These are phyloP conservation scores for Typhlichthys eigenmanni DNA, from an alignment of 2,797 vertebrate genomes.

Conservation along the genomic window DNA sequence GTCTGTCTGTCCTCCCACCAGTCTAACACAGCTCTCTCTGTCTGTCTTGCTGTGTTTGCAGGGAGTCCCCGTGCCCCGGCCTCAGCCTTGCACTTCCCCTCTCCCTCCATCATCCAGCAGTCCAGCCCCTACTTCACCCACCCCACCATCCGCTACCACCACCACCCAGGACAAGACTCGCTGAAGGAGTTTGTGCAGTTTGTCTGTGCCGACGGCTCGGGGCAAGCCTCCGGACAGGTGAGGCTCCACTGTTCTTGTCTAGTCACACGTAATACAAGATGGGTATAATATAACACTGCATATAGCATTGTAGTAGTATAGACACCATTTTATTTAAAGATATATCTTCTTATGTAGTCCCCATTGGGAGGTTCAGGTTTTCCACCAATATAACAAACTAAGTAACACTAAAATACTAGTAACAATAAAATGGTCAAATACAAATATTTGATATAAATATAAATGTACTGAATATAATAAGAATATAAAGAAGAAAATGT, in stretches of 20 bases:
- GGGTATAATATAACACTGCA: neutral
- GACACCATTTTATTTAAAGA: no score
- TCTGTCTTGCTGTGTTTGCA: slow-evolving; percentile 57
- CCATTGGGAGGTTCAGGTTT: no score
- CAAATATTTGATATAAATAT: no score
- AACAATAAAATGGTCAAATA: no score
- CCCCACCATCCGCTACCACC: slow-evolving; percentile 97
- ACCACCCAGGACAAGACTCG: slow-evolving; percentile 90
- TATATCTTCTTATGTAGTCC: no score
- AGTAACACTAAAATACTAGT: no score
- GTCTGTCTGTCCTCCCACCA: slow-evolving; percentile 12
- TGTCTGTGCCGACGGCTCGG: slow-evolving; percentile 92
- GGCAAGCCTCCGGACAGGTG: slow-evolving; percentile 91
- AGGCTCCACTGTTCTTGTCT: slow-evolving; percentile 33
- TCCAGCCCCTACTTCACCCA: slow-evolving; percentile 95
- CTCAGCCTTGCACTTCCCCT: slow-evolving; percentile 93
- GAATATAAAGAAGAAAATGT: no score
- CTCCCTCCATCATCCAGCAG: slow-evolving; percentile 96
- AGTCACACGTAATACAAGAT: neutral
- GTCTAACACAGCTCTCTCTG: slow-evolving; percentile 48
- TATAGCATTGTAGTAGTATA: no score
- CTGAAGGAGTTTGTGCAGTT: slow-evolving; percentile 99
- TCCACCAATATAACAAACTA: no score
- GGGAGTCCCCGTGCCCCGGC: slow-evolving; percentile 93
- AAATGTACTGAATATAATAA: no score